phyloP scores from a whole-genome alignment of 2,888 invertebrate genomes.

The Cordylochernes scorpioides region DNA sequence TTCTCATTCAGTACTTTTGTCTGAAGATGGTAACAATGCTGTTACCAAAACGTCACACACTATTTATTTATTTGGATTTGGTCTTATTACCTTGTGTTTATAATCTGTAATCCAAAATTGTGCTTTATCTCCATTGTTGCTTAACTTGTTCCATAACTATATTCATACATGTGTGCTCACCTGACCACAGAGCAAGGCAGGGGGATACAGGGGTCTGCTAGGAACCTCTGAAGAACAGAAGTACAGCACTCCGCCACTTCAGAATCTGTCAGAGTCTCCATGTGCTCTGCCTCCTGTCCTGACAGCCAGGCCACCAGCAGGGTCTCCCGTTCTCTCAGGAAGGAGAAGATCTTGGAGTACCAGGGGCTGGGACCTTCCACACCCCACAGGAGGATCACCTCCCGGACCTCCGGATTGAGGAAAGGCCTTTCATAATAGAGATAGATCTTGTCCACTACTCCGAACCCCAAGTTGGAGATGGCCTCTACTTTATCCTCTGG shows the following conservation, averaged over 20 bases:
- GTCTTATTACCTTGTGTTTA: too few species aligned
- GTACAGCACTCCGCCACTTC: conserved; percentile 55
- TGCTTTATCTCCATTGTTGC: too few species aligned
- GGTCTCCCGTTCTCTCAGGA: conserved; percentile 64
- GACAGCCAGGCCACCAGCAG: conserved; percentile 66
- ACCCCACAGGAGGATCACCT: conserved; percentile 50
- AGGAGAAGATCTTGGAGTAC: conserved; percentile 79
- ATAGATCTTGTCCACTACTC: conserved; percentile 74
- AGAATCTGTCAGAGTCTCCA: conserved; percentile 55
- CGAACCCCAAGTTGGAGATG: conserved; percentile 55
- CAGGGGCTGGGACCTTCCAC: too few species aligned
- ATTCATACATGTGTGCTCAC: conserved; percentile 35
- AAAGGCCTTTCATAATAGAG: conserved; percentile 74
- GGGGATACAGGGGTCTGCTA: conserved; percentile 71
- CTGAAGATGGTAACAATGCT: too few species aligned
- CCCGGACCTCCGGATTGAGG: conserved; percentile 54
- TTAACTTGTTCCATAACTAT: too few species aligned
- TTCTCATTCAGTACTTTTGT: too few species aligned
- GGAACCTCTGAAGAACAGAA: conserved; percentile 50
- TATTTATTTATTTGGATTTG: too few species aligned
- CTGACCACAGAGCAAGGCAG: conserved; percentile 56
- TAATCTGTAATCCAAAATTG: too few species aligned
- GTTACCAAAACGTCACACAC: too few species aligned
- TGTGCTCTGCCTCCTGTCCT: conserved; percentile 61
- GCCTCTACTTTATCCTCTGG: conserved; percentile 59